Conservation (phyloP, 2,797 vertebrate genomes). For the Silurus aristotelis region DNA sequence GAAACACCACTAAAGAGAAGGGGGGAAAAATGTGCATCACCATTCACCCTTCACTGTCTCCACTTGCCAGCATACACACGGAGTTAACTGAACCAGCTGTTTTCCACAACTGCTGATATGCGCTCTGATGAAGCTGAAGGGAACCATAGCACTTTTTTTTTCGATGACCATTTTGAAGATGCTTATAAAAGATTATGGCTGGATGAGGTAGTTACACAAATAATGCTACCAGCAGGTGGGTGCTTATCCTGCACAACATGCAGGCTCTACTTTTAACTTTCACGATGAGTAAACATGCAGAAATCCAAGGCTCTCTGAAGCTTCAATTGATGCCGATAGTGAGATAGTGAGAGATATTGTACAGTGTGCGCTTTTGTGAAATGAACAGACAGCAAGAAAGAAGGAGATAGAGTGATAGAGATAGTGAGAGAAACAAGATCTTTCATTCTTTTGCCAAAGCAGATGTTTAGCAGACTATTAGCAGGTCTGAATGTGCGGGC, state of each 20-base stretch:
- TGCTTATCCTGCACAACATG: slow-evolving; percentile 53
- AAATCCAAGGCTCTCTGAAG: slow-evolving; percentile 51
- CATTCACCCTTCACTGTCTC: slow-evolving; percentile 7
- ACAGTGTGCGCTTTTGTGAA: slow-evolving; percentile 22
- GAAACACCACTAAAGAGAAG: slow-evolving; percentile 34
- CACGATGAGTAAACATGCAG: slow-evolving; percentile 57
- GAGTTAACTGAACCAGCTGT: slow-evolving; percentile 30
- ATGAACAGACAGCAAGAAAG: slow-evolving; percentile 29
- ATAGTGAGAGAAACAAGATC: slow-evolving; percentile 37
- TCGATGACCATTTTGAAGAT: slow-evolving; percentile 42
- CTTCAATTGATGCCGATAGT: slow-evolving; percentile 44
- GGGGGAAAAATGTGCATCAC: slow-evolving; percentile 39
- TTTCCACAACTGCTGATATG: slow-evolving; percentile 40
- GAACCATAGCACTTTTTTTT: slow-evolving; percentile 20
- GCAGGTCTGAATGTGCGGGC: slow-evolving; percentile 58
- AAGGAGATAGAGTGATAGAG: slow-evolving; percentile 26
- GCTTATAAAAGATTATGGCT: slow-evolving; percentile 44
- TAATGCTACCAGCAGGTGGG: slow-evolving; percentile 54
- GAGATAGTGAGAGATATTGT: slow-evolving; percentile 39
- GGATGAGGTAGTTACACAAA: slow-evolving; percentile 39
- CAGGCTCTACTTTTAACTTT: slow-evolving; percentile 56
- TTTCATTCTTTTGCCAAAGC: slow-evolving; percentile 43
- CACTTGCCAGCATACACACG: slow-evolving; percentile 43
- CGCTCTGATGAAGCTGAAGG: slow-evolving; percentile 36
- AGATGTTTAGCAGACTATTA: slow-evolving; percentile 64